These are phyloP conservation scores for Datnioides undecimradiatus DNA, from an alignment of 2,113 vertebrate genomes.

Conservation along the genomic window DNA sequence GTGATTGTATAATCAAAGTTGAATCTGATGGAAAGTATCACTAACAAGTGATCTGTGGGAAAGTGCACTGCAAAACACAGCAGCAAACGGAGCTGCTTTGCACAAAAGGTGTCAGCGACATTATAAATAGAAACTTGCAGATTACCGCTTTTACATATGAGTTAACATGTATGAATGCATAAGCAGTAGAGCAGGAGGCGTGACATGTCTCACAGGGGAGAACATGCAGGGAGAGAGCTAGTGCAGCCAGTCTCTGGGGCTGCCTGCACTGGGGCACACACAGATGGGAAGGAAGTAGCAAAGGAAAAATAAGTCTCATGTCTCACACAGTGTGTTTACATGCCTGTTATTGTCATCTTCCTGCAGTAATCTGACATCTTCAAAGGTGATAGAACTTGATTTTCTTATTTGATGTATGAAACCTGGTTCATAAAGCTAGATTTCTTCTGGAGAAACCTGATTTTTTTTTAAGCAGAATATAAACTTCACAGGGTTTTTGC, in stretches of 20 bases:
- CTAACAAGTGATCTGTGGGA: background rate
- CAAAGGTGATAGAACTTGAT: no score
- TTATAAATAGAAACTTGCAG: background rate
- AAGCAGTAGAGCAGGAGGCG: slow-evolving; percentile 41
- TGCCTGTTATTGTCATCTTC: background rate
- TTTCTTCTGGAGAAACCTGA: background rate
- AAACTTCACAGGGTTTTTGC: background rate
- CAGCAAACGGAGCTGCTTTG: background rate
- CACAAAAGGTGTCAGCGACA: background rate
- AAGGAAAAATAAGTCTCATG: slow-evolving; percentile 1
- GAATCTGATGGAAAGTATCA: slow-evolving; percentile 2
- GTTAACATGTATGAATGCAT: slow-evolving; percentile 39
- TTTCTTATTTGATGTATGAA: no score
- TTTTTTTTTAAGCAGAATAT: no score
- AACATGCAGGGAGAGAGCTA: background rate
- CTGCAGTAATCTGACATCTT: slow-evolving; percentile 2
- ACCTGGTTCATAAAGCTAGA: background rate
- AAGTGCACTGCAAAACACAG: background rate
- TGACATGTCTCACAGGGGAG: slow-evolving; percentile 27
- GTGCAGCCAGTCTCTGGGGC: slow-evolving; percentile 26
- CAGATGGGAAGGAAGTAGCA: slow-evolving; percentile 22
- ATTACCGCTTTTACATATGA: slow-evolving; percentile 25
- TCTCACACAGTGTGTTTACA: slow-evolving; percentile 24
- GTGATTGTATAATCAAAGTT: background rate
- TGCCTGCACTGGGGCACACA: slow-evolving; percentile 26